These are phyloP conservation scores for Phoebastria nigripes DNA, from an alignment of 2,797 vertebrate species.

Conservation along the genomic window DNA sequence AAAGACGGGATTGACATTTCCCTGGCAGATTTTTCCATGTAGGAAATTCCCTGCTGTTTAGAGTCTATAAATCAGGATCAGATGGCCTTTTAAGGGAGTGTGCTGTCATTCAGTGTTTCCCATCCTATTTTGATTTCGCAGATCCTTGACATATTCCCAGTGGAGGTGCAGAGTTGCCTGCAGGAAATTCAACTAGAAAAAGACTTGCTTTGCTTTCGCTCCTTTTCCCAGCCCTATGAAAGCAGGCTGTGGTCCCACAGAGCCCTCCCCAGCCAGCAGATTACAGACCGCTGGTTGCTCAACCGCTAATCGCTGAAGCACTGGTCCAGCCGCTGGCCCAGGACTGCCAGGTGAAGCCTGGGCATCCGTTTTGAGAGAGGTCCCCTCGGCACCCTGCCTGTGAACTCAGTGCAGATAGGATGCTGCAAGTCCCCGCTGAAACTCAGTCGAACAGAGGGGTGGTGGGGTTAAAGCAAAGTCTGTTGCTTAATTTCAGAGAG, in stretches of 20 bases:
- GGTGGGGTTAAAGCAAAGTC: background rate
- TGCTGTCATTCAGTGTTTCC: background rate
- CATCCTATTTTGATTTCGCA: background rate
- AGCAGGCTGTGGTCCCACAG: background rate
- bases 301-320: accelerated
- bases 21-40: background rate
- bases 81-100: background rate
- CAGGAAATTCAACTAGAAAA: background rate
- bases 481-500: background rate
- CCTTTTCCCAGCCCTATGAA: background rate
- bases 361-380: background rate
- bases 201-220: accelerated
- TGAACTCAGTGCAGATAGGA: no score
- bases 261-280: background rate
- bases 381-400: background rate
- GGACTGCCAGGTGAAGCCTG: background rate
- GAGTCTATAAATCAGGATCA: background rate
- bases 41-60: background rate
- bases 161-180: background rate
- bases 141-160: background rate
- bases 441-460: accelerated
- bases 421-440: background rate
- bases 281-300: background rate
- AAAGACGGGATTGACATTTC: background rate
- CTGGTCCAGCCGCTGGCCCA: accelerated